These are phyloP conservation scores for Eurois occulta DNA, from an alignment of 2,888 invertebrate genomes.

Conservation along the genomic window DNA sequence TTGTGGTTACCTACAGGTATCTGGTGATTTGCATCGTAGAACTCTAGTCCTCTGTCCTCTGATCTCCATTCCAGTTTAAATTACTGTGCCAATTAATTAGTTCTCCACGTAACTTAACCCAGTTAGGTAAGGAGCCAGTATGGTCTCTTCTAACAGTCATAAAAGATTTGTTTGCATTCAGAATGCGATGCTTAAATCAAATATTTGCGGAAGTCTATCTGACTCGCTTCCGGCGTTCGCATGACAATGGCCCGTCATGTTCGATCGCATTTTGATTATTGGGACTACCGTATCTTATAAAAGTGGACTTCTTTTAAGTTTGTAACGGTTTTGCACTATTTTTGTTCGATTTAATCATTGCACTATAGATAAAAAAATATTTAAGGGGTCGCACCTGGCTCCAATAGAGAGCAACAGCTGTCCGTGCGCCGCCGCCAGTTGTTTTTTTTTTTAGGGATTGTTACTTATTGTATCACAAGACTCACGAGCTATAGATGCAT, in stretches of 20 bases:
- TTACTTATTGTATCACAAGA: conserved; percentile 39
- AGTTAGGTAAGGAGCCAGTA: neutral
- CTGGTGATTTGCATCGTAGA: neutral
- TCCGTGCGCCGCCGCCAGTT: conserved; percentile 66
- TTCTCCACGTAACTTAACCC: neutral
- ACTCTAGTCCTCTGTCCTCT: neutral
- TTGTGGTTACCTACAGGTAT: neutral
- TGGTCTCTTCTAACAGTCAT: conserved; percentile 14
- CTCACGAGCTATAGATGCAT: conserved; percentile 21
- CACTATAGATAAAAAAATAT: conserved; percentile 30
- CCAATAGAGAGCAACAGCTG: conserved; percentile 77
- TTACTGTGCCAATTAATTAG: neutral
- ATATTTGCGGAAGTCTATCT: conserved; percentile 78
- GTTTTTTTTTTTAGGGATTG: conserved; percentile 17
- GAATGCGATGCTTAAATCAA: conserved; percentile 71
- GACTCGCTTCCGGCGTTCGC: conserved; percentile 72
- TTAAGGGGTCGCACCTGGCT: conserved; percentile 72
- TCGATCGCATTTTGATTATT: conserved; percentile 69
- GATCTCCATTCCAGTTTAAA: neutral
- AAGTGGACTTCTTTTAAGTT: conserved; percentile 20
- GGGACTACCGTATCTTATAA: conserved; percentile 45
- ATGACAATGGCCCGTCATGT: conserved; percentile 67
- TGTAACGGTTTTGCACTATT: conserved; percentile 45
- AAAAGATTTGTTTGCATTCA: conserved; percentile 67
- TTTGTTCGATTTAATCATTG: conserved; percentile 12